Evolutionary conservation across 2,797 vertebrate genomes (phyloP).

Genomic region (Pogonophryne albipinna): DNA sequence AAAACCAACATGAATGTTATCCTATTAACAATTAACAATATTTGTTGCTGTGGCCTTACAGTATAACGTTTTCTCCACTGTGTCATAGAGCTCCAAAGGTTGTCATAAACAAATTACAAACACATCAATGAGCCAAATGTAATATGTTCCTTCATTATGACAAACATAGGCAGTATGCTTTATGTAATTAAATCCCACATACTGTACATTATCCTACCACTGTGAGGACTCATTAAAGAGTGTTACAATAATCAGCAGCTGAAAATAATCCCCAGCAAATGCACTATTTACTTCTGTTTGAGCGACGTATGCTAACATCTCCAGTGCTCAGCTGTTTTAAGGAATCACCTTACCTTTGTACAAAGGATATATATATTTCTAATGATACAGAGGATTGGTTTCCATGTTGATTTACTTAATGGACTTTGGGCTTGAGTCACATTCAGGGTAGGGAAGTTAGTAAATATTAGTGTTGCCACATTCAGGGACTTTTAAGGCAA

Average conservation of each 20-base stretch:
- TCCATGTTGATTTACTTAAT: not conserved
- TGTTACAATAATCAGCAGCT: not conserved
- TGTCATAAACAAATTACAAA: not conserved
- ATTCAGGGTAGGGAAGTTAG: not conserved
- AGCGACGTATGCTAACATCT: not conserved
- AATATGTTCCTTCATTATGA: conserved; percentile 10
- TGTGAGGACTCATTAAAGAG: conserved; percentile 15
- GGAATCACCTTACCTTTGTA: not conserved
- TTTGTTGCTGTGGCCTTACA: not conserved
- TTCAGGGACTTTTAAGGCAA: too few relatives aligned
- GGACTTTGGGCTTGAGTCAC: not conserved
- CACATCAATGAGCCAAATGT: not conserved
- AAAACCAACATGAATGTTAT: conserved; percentile 32
- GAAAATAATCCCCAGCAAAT: conserved; percentile 3
- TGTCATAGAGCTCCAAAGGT: not conserved
- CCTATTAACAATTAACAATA: not conserved
- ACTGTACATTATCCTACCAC: conserved; percentile 3
- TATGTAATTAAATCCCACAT: conserved; percentile 15
- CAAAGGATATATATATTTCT: not conserved
- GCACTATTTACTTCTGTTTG: conserved; percentile 12
- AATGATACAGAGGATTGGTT: not conserved
- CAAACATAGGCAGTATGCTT: conserved; percentile 1
- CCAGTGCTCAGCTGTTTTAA: not conserved
- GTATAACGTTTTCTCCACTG: not conserved
- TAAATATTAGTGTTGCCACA: too few relatives aligned